These are phyloP conservation scores for Meloe dianella DNA, from an alignment of 2,888 invertebrate species.

Conservation along the genomic window DNA sequence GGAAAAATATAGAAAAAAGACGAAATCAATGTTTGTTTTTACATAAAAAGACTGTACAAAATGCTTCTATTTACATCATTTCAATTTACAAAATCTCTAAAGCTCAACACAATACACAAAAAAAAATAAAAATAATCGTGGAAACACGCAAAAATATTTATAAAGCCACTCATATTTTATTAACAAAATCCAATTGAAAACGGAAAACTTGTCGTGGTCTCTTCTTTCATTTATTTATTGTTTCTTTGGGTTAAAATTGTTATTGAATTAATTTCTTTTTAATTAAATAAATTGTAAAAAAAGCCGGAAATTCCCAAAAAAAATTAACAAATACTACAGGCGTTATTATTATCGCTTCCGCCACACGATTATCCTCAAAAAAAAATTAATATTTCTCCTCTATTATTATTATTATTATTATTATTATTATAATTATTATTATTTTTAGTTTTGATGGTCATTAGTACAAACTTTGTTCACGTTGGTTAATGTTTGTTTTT, in stretches of 20 bases:
- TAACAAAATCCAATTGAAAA: constrained; percentile 10
- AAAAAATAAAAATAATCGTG: neutral
- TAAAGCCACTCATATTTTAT: constrained; percentile 1
- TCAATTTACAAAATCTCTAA: constrained; percentile 14
- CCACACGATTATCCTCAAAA: neutral
- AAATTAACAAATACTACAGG: constrained; percentile 40
- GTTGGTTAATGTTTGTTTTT: constrained; percentile 18
- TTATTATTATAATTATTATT: no score
- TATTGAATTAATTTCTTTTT: constrained; percentile 23
- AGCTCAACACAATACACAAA: constrained; percentile 21
- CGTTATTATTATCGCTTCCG: constrained; percentile 39
- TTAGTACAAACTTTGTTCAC: constrained; percentile 20
- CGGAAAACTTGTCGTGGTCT: constrained; percentile 30
- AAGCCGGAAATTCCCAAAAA: constrained; percentile 43
- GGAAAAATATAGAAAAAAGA: neutral
- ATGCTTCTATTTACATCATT: constrained; percentile 30
- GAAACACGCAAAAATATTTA: constrained; percentile 18
- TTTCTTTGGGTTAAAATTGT: constrained; percentile 15
- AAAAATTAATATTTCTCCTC: neutral
- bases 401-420: neutral
- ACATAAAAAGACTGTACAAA: constrained; percentile 20
- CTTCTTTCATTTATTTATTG: constrained; percentile 14
- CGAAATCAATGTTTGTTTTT: no score
- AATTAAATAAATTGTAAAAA: constrained; percentile 29
- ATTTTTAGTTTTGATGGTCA: neutral